These are phyloP conservation scores for Limnephilus lunatus DNA, from an alignment of 2,888 invertebrate genomes.

Conservation along the genomic window DNA sequence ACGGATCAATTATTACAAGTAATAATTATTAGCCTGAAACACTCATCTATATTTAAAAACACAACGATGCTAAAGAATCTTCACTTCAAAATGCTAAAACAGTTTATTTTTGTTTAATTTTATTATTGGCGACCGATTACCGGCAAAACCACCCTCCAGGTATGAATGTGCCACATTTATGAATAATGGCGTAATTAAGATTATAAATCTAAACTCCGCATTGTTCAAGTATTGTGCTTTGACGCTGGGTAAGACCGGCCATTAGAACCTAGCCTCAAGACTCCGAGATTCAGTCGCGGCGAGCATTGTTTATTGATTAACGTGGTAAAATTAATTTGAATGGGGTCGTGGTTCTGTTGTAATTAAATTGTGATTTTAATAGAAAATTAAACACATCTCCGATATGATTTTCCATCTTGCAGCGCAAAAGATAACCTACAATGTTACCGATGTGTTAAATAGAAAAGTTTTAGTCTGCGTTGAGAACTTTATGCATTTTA, in stretches of 20 bases:
- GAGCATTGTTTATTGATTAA: neutral
- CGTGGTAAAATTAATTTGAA: neutral
- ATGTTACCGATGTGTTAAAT: too few relatives aligned
- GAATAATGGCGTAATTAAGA: conserved; percentile 49
- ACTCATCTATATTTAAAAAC: too few relatives aligned
- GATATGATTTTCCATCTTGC: too few relatives aligned
- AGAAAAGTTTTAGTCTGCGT: too few relatives aligned
- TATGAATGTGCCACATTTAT: conserved; percentile 36
- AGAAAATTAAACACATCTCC: too few relatives aligned
- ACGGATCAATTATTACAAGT: too few relatives aligned
- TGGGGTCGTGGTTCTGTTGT: neutral
- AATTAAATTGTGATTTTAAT: neutral
- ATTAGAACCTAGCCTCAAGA: neutral
- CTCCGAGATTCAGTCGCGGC: neutral
- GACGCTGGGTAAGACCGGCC: neutral
- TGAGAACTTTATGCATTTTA: too few relatives aligned
- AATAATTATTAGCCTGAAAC: too few relatives aligned
- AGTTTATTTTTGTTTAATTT: neutral
- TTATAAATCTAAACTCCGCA: conserved; percentile 40
- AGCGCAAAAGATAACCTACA: too few relatives aligned
- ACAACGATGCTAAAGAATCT: too few relatives aligned
- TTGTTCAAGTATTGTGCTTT: conserved; percentile 28
- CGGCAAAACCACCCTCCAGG: neutral
- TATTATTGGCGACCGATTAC: neutral
- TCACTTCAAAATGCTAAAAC: too few relatives aligned